phyloP scores from a whole-genome alignment of 2,888 invertebrate genomes.

The Glyphotaelius pellucidus region DNA sequence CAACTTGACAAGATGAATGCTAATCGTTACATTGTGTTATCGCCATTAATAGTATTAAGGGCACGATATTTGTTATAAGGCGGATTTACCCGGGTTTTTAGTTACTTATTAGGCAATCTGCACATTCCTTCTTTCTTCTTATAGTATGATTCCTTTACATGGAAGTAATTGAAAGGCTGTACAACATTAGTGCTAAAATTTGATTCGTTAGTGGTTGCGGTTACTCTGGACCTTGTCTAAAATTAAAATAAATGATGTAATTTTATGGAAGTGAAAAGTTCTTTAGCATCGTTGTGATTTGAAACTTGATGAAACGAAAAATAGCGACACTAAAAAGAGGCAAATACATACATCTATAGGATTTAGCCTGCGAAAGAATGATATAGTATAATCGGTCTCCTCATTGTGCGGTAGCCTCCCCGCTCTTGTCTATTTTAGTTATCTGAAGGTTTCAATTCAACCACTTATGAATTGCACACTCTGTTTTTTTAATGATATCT shows the following conservation, averaged over 20 bases:
- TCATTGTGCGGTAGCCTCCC: too few relatives aligned
- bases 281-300: too few relatives aligned
- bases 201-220: not conserved
- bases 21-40: slow-evolving; percentile 23
- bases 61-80: not conserved
- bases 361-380: too few relatives aligned
- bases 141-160: not conserved
- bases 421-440: too few relatives aligned
- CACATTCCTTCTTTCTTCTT: not conserved
- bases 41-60: slow-evolving; percentile 32
- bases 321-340: too few relatives aligned
- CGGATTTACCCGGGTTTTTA: not conserved
- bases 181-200: not conserved
- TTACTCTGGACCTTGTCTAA: not conserved
- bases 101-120: not conserved
- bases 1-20: slow-evolving; percentile 27
- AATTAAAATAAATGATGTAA: not conserved
- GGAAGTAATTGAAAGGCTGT: not conserved
- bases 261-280: too few relatives aligned
- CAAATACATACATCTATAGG: too few relatives aligned
- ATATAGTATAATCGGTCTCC: too few relatives aligned
- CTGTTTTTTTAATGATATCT: too few relatives aligned
- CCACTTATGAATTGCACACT: too few relatives aligned
- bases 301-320: too few relatives aligned
- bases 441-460: too few relatives aligned